A percentile compares a stretch with the other conserved stretches of the same genome.
Conservation (phyloP, 2,797 vertebrate species). For the Cheirogaleus major region DNA sequence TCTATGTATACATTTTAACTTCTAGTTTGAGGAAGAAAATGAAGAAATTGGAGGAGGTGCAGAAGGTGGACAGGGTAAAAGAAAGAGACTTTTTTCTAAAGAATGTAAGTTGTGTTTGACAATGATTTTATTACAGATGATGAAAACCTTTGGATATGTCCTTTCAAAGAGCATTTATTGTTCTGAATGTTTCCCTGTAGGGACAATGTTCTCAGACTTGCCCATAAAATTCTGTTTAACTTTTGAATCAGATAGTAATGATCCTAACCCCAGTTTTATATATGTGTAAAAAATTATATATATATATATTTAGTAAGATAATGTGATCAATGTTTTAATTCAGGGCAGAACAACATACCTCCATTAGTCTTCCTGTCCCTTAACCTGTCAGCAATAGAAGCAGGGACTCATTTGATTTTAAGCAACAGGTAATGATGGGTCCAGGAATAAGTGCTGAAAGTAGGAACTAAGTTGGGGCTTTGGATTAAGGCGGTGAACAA, state of each 20-base stretch:
- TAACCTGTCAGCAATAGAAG: background rate
- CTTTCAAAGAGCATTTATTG: background rate
- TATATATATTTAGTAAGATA: background rate
- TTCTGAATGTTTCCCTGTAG: slow-evolving; percentile 1
- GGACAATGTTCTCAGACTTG: slow-evolving; percentile 29
- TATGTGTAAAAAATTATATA: background rate
- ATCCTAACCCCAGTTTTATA: background rate
- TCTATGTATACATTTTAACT: slow-evolving; percentile 4
- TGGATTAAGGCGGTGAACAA: background rate
- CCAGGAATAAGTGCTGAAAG: background rate
- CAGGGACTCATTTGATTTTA: background rate
- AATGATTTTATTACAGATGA: background rate
- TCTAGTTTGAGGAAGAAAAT: slow-evolving; percentile 93
- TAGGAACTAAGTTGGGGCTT: background rate
- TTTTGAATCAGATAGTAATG: slow-evolving; percentile 18
- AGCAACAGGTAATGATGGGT: background rate
- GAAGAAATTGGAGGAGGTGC: slow-evolving; percentile 92
- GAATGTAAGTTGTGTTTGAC: slow-evolving; percentile 87
- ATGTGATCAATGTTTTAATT: background rate
- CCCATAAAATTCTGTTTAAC: background rate
- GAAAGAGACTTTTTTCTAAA: slow-evolving; percentile 97
- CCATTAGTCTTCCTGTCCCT: background rate
- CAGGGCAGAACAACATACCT: background rate
- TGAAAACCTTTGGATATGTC: background rate
- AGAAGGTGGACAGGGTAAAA: slow-evolving; percentile 93